These are phyloP conservation scores for Rhysida immarginata DNA, from an alignment of 1,140 invertebrate species.

Conservation along the genomic window DNA sequence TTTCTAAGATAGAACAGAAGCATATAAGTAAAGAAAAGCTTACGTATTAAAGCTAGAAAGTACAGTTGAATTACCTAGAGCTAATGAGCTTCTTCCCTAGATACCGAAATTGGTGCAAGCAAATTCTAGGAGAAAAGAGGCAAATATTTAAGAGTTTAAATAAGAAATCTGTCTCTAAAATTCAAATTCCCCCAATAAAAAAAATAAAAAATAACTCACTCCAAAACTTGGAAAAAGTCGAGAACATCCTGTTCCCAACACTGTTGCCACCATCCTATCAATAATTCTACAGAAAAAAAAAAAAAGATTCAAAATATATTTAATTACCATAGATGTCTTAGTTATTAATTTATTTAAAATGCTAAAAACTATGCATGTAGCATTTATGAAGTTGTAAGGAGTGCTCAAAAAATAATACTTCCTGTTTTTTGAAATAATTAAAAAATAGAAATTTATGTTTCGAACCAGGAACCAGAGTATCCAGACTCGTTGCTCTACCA, in stretches of 20 bases:
- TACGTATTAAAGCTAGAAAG: background rate
- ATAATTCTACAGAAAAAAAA: constrained; percentile 43
- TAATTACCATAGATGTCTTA: no score
- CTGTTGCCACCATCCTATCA: constrained; percentile 82
- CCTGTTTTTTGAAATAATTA: no score
- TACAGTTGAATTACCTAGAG: background rate
- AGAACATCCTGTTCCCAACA: constrained; percentile 55
- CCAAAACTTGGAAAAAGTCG: constrained; percentile 61
- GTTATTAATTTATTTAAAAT: no score
- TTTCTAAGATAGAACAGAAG: constrained; percentile 7
- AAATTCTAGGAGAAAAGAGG: constrained; percentile 40
- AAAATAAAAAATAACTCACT: constrained; percentile 42
- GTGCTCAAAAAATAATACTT: no score
- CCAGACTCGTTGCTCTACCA: no score
- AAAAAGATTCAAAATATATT: no score
- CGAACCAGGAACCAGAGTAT: no score
- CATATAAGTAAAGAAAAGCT: background rate
- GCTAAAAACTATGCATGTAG: no score
- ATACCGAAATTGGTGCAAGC: constrained; percentile 76
- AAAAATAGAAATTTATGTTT: no score
- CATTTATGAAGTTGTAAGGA: no score
- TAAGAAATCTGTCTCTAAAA: constrained; percentile 16
- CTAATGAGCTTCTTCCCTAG: constrained; percentile 56
- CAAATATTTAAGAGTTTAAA: background rate
- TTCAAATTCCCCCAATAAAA: constrained; percentile 13